Conservation (phyloP, 2,113 vertebrate genomes). For the Butorides virescens region DNA sequence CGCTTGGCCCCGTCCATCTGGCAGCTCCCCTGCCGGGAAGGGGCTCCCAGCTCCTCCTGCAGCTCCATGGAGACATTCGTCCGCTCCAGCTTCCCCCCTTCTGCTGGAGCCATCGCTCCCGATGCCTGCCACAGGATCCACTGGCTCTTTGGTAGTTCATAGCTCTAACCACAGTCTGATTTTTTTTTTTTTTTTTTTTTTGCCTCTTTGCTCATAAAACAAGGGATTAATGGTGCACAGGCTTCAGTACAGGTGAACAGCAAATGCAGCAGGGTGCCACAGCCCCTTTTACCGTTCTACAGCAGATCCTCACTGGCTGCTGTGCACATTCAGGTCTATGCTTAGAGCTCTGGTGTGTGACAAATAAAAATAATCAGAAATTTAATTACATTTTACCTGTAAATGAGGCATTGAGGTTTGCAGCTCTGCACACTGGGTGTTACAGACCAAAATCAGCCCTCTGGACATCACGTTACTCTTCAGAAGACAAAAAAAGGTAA, state of each 20-base stretch:
- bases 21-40: neutral
- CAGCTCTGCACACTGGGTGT: neutral
- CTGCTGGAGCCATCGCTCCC: neutral
- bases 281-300: neutral
- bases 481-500: neutral
- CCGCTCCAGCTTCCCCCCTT: neutral
- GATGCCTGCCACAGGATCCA: neutral
- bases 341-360: neutral
- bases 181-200: too few relatives aligned
- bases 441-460: neutral
- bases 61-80: accelerated
- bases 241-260: neutral
- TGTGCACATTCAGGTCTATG: neutral
- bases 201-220: neutral
- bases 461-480: too few relatives aligned
- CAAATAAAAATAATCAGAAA: neutral
- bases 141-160: accelerated
- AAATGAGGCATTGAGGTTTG: neutral
- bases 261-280: neutral
- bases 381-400: neutral
- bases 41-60: neutral
- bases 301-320: too few relatives aligned
- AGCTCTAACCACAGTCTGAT: neutral
- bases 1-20: neutral
- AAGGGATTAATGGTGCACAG: neutral